Evolutionary conservation across 2,113 vertebrate genomes (phyloP).

Genomic region (Theristicus caerulescens): DNA sequence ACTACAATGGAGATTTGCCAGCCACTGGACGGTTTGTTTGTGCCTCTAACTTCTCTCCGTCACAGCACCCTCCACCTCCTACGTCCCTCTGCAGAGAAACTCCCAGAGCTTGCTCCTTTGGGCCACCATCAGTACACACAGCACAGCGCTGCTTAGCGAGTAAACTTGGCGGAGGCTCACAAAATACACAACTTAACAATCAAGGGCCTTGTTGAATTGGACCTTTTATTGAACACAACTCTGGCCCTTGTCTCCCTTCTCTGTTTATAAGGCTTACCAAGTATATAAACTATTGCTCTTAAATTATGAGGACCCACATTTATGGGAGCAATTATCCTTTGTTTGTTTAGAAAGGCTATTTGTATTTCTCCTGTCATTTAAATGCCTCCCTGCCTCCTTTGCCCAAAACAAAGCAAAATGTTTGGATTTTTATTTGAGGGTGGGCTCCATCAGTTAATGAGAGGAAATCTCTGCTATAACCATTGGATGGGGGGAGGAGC

Average conservation of each 20-base stretch:
- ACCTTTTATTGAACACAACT: conserved; percentile 67
- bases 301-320: conserved; percentile 72
- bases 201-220: conserved; percentile 67
- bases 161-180: conserved; percentile 73
- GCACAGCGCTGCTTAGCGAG: conserved; percentile 60
- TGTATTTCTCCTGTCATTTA: conserved; percentile 67
- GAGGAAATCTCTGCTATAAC: conserved; percentile 32
- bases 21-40: background rate
- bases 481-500: background rate
- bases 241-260: conserved; percentile 28
- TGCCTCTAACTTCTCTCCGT: background rate
- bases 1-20: background rate
- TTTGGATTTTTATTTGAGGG: conserved; percentile 64
- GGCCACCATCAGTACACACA: conserved; percentile 57
- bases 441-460: conserved; percentile 40
- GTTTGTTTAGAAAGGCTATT: conserved; percentile 73
- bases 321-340: conserved; percentile 73
- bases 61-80: background rate
- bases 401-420: conserved; percentile 68
- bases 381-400: conserved; percentile 50
- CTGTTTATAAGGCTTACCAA: conserved; percentile 72
- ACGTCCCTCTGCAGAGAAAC: background rate
- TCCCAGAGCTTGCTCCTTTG: conserved; percentile 47
- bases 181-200: conserved; percentile 73
- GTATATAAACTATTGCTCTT: conserved; percentile 69